Percentiles rank a stretch among this genome's conserved stretches.
Evolutionary conservation across 2,888 invertebrate species (phyloP).

Genomic region (Unio delphinus): DNA sequence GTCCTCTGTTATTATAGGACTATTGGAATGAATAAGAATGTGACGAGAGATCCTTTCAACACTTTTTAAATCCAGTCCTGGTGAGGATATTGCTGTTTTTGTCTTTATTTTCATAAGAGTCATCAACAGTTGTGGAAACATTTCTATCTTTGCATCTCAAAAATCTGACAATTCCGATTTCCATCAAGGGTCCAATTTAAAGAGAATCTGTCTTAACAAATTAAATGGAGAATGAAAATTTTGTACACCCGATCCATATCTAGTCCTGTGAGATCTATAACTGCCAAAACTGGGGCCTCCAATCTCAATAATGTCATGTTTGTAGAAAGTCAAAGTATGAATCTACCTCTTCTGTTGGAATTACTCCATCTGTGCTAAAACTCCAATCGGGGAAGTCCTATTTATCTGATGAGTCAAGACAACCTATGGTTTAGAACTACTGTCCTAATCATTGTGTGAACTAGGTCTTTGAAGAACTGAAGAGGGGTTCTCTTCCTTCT

Average conservation of each 20-base stretch:
- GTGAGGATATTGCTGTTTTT: conserved; percentile 19
- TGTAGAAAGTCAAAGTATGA: conserved; percentile 54
- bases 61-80: conserved; percentile 12
- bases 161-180: conserved; percentile 21
- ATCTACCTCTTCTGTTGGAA: conserved; percentile 65
- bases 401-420: conserved; percentile 1
- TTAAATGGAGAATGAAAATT: conserved; percentile 14
- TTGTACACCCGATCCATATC: conserved; percentile 10
- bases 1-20: conserved; percentile 16
- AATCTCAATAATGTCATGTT: conserved; percentile 4
- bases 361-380: conserved; percentile 62
- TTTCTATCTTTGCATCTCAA: conserved; percentile 6
- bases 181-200: conserved; percentile 23
- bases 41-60: conserved; percentile 21
- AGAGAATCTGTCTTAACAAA: conserved; percentile 33
- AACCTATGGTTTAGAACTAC: conserved; percentile 2
- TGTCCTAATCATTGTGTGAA: conserved; percentile 1
- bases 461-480: conserved; percentile 4
- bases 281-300: conserved; percentile 24
- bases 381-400: conserved; percentile 50
- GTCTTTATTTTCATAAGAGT: conserved; percentile 29
- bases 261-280: conserved; percentile 12
- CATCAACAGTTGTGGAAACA: conserved; percentile 14
- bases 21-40: conserved; percentile 18
- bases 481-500: conserved; percentile 30